A percentile compares a stretch with the other conserved stretches of the same genome.
Conservation (phyloP, 2,888 invertebrate species). For the Cylindroiulus punctatus region DNA sequence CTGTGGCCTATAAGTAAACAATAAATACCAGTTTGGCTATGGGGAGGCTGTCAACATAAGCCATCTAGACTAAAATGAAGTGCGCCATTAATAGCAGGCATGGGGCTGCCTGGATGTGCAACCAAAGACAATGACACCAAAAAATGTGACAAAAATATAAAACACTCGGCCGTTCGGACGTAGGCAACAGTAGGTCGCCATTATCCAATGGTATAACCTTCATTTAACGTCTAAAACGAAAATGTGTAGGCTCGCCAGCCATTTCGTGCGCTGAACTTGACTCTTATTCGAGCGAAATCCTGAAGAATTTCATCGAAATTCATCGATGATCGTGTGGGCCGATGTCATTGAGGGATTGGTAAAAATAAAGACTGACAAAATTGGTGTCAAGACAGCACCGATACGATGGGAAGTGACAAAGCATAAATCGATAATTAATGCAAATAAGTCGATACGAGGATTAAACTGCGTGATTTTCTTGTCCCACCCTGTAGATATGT, state of each 20-base stretch:
- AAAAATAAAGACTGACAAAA: neutral
- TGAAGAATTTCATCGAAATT: neutral
- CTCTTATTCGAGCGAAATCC: neutral
- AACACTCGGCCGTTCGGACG: constrained; percentile 27
- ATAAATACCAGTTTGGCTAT: constrained; percentile 50
- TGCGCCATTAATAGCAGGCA: constrained; percentile 49
- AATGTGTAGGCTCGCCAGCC: constrained; percentile 7
- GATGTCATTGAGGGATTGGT: neutral
- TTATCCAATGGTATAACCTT: neutral
- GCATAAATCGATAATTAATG: neutral
- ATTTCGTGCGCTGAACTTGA: neutral
- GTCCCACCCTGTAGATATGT: neutral
- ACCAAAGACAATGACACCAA: constrained; percentile 43
- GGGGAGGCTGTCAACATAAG: constrained; percentile 53
- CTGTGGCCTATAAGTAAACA: constrained; percentile 42
- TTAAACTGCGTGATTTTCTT: neutral
- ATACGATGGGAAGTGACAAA: neutral
- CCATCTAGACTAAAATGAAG: constrained; percentile 48
- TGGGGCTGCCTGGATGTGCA: constrained; percentile 35
- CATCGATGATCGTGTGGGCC: constrained; percentile 6
- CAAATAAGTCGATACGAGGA: neutral
- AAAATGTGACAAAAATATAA: constrained; percentile 48
- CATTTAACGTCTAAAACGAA: neutral
- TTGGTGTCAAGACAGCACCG: constrained; percentile 10
- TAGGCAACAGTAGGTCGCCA: constrained; percentile 23